phyloP scores from a whole-genome alignment of 2,888 invertebrate species.

The Amiota mariae region DNA sequence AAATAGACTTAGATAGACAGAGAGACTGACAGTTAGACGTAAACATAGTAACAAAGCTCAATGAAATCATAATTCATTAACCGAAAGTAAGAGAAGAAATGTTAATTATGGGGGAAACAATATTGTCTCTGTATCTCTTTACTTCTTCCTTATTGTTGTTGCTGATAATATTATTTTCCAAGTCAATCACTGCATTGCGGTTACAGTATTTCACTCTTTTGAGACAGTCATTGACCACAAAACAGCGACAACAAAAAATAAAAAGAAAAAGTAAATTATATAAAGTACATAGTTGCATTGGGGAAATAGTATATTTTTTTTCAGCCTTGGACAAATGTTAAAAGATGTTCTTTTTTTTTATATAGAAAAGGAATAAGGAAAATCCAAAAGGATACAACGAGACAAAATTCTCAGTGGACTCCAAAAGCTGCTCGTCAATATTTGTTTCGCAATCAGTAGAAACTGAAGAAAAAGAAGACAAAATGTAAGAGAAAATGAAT shows the following conservation, averaged over 20 bases:
- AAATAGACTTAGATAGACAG: conserved; percentile 49
- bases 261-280: not conserved
- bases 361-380: not conserved
- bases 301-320: conserved; percentile 34
- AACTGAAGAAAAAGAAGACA: no score
- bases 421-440: conserved; percentile 53
- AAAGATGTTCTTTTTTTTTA: not conserved
- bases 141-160: not conserved
- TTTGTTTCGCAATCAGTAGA: conserved; percentile 62
- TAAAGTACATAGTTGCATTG: not conserved
- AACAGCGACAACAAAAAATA: not conserved
- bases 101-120: not conserved
- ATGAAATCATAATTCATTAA: not conserved
- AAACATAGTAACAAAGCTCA: conserved; percentile 1
- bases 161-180: not conserved
- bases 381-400: not conserved
- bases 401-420: conserved; percentile 17
- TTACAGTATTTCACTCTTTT: not conserved
- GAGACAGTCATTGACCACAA: conserved; percentile 19
- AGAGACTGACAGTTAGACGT: not conserved
- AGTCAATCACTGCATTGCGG: not conserved
- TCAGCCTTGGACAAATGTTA: conserved; percentile 50
- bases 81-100: not conserved
- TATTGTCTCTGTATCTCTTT: not conserved
- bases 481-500: no score